Conservation (phyloP, 2,888 invertebrate species). For the Neuroscelio doddi region DNA sequence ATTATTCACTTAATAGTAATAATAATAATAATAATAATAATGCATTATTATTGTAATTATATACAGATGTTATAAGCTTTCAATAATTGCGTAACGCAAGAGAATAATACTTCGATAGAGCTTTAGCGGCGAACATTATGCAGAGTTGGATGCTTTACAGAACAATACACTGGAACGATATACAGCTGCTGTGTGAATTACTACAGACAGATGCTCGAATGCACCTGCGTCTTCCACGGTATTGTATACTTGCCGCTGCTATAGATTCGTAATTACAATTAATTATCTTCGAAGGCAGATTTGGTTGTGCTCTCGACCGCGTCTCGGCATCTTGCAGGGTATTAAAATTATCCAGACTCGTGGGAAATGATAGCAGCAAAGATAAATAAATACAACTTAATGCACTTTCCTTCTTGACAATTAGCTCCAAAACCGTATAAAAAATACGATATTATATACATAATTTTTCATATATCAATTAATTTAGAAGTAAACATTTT, state of each 20-base stretch:
- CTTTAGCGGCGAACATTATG: conserved; percentile 20
- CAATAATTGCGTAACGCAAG: conserved; percentile 11
- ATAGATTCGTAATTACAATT: conserved; percentile 35
- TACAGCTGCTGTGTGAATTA: conserved; percentile 24
- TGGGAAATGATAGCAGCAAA: not conserved
- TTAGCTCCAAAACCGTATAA: no score
- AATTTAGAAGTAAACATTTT: no score
- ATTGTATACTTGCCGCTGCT: conserved; percentile 17
- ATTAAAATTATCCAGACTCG: conserved; percentile 14
- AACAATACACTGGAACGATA: conserved; percentile 27
- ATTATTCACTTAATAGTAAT: no score
- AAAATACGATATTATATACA: no score
- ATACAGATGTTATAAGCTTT: not conserved
- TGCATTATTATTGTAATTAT: no score
- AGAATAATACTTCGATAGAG: conserved; percentile 14
- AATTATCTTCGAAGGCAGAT: conserved; percentile 30
- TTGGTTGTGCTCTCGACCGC: conserved; percentile 14
- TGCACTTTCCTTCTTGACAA: no score
- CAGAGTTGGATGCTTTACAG: conserved; percentile 19
- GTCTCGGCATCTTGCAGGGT: conserved; percentile 6
- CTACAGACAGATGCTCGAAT: conserved; percentile 22
- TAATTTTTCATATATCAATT: no score
- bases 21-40: no score
- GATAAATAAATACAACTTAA: no score
- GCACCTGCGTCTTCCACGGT: conserved; percentile 19